Evolutionary conservation across 2,797 vertebrate species (phyloP), one percentile per base, ranked within the genome.

Genomic region (Myiotriccus ornatus): DNA sequence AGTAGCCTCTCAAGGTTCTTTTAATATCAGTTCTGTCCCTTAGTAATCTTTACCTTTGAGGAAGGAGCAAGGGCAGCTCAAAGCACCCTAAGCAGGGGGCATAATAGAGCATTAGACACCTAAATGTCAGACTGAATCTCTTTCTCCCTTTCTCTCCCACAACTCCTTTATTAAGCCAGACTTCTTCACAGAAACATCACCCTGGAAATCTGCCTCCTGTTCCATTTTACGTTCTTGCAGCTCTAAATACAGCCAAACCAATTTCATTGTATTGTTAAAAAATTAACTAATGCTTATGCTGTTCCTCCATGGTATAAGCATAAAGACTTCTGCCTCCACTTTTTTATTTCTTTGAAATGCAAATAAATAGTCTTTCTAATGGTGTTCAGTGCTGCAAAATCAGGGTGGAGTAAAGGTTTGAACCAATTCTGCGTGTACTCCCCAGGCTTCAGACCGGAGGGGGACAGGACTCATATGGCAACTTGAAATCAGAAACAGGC

Each of bases 221-320:
- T 95, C 67, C 78, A 86, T 91, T 87, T 91, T 87, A 78, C 88
- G 89, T 93, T 94, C 77, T 77, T 94, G 46, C 24, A 52, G 47
- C 55, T 92, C 78, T 77, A 91, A 95, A 86, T 87, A 91, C 65
- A 95, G 81, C 55, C 76, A 82, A 87, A 71, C 32, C 28, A 53
- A 86, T 64, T 94, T 74, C 9, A 64, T 8, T 84, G 28, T 32
- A 53, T 76, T 94, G 44, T 91, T 94, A 43, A 91, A 91, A 89
- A 91, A 43, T 19, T 67, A 55, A 80, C 37, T 75, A 64, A 84
- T 69, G 91, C 69, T 69, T 89, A 75, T 0, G 0, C 67, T 53
- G 22, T 67, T 92, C 46, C 34, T 71, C 63, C 91, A 41, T 47
- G 41, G 13, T 88, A 73, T 53, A 89, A 94, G 81, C 47, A 81